Conservation (phyloP, 2,888 invertebrate genomes). For the Uropetala carovei region DNA sequence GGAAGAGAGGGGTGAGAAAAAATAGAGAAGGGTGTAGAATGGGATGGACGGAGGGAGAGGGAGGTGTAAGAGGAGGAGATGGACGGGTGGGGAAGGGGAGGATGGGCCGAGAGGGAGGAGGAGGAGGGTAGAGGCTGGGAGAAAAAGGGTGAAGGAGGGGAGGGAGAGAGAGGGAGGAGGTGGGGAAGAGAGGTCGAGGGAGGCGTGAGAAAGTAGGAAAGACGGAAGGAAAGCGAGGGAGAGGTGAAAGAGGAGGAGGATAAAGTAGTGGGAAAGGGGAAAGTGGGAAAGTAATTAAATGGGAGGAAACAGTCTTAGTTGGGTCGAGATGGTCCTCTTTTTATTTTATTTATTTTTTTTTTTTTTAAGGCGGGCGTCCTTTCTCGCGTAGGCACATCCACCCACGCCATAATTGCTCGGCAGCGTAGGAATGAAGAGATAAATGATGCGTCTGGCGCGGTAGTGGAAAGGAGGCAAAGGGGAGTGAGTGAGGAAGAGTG, state of each 20-base stretch:
- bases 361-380: not conserved
- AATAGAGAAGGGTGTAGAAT: too few species aligned
- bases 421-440: not conserved
- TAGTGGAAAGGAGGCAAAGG: not conserved
- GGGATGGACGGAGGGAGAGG: too few species aligned
- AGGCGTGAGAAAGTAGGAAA: not conserved
- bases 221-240: not conserved
- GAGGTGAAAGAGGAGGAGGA: not conserved
- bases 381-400: not conserved
- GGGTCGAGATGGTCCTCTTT: not conserved
- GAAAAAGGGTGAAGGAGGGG: not conserved
- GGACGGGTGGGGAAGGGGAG: too few species aligned
- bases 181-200: not conserved
- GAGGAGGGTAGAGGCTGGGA: not conserved
- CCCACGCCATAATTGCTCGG: not conserved
- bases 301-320: conserved; percentile 15
- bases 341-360: not conserved
- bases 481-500: not conserved
- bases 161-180: not conserved
- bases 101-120: not conserved
- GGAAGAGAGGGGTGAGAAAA: too few species aligned
- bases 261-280: conserved; percentile 20
- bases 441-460: conserved; percentile 13
- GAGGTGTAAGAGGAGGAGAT: too few species aligned
- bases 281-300: conserved; percentile 33